Percentiles rank a stretch among this genome's conserved stretches.
Conservation (phyloP, 2,888 invertebrate species). For the Apodemia duryi region DNA sequence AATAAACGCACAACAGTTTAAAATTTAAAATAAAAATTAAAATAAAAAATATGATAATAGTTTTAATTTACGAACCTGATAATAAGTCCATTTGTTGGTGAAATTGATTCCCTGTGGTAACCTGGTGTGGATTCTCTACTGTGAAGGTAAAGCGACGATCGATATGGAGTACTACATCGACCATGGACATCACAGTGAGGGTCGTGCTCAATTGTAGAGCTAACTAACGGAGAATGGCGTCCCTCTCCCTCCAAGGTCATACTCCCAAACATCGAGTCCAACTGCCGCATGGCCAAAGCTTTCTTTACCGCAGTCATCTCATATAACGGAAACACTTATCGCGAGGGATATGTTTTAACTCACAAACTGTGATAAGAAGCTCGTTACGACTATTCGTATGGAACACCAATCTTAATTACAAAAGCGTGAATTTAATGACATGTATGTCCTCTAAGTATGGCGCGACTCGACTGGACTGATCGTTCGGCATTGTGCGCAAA, state of each 20-base stretch:
- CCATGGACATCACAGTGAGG: constrained; percentile 87
- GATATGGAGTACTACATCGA: constrained; percentile 63
- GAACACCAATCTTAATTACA: constrained; percentile 30
- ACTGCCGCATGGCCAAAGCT: constrained; percentile 83
- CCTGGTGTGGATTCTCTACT: constrained; percentile 76
- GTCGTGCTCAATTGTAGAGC: constrained; percentile 77
- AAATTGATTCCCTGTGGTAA: constrained; percentile 74
- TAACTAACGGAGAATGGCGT: constrained; percentile 63
- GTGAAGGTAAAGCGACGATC: constrained; percentile 68
- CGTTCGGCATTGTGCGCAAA: constrained; percentile 72
- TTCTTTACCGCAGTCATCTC: constrained; percentile 78
- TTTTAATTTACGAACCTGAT: constrained; percentile 54
- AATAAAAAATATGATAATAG: not conserved
- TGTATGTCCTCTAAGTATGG: constrained; percentile 74
- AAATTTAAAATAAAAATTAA: not conserved
- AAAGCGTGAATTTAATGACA: constrained; percentile 56
- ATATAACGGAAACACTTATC: constrained; percentile 3
- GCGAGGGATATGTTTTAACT: constrained; percentile 38
- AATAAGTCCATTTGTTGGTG: constrained; percentile 68
- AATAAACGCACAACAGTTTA: not conserved
- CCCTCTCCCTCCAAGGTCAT: constrained; percentile 79
- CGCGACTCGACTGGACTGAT: constrained; percentile 70
- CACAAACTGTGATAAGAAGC: constrained; percentile 38
- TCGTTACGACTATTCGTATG: constrained; percentile 25
- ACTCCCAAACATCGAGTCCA: constrained; percentile 85